phyloP scores from a whole-genome alignment of 2,797 vertebrate genomes.

The Mormyrops boulengeri region DNA sequence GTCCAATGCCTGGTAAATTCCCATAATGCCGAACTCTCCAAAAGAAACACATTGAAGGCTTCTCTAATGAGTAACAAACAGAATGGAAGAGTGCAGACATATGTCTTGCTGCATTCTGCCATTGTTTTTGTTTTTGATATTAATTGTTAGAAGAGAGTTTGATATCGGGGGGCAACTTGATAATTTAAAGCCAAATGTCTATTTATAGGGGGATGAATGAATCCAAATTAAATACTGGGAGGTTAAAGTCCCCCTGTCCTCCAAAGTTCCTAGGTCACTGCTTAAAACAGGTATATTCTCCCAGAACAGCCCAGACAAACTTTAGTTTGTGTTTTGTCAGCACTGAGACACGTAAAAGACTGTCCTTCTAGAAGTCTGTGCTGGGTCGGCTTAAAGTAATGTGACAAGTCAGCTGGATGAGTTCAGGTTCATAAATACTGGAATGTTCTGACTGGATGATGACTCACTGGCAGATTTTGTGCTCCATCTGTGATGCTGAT shows the following conservation, averaged over 20 bases:
- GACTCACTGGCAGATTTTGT: conserved; percentile 37
- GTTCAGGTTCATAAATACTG: conserved; percentile 47
- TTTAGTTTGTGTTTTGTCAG: conserved; percentile 5
- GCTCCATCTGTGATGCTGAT: conserved; percentile 26
- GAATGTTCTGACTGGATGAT: conserved; percentile 41
- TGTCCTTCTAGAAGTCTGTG: conserved; percentile 11
- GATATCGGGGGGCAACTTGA: not conserved
- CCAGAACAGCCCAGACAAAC: not conserved
- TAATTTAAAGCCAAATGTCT: not conserved
- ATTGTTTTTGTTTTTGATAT: not conserved
- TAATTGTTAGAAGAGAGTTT: not conserved
- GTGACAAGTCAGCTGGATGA: conserved; percentile 44
- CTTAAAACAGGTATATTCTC: not conserved
- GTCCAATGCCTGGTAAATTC: not conserved
- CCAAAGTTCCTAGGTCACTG: not conserved
- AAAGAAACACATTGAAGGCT: not conserved
- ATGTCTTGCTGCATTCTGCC: not conserved
- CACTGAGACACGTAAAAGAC: not conserved
- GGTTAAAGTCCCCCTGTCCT: not conserved
- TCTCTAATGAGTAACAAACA: not conserved
- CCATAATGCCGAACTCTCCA: not conserved
- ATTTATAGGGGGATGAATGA: not conserved
- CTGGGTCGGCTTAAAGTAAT: conserved; percentile 34
- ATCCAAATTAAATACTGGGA: not conserved
- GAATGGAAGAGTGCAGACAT: not conserved